Base-by-base conservation (phyloP, 1,140 invertebrate species). In the Anthonomus grandis region DNA sequence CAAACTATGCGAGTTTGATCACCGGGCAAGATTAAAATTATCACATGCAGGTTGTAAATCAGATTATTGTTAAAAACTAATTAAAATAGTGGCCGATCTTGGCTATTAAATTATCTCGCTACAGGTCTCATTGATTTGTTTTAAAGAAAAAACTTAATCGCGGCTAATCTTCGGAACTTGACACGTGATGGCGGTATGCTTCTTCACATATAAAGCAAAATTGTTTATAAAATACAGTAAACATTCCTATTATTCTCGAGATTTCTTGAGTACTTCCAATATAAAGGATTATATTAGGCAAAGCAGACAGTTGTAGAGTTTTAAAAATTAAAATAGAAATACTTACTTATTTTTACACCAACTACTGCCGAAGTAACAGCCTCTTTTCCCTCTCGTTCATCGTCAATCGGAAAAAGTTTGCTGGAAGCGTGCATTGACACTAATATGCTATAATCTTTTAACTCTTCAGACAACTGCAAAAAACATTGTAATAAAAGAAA, bases 401-500 rank as follows among this genome's bases (percentile, higher is more conserved):
- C 38, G 15, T 65, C 54, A 13, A 70, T 62, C 1, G 87, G 86
- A 71, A 91, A 84, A 2, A 91, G 72, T 38, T 83, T 84, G 10
- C 79, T 84, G 57, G 85, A 81, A 22, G 81, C 80, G 63, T 82
- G 89, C 72, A 89, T 83, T 1, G 83, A 79, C 4, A 91, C 79
- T 62, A 89, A 79, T 0, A 91, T 68, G 39, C 84, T 79, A 45
- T 83, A 77, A 2, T 76, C 65, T 6, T 70, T 9, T 70, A 57
- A 4, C 50, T 62, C 17, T 66, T 70, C 22, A n/a, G 23, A 21
- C 4, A 19, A 9, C 39, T 52, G 13, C 12, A 52, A 52, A 18
- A 52, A 39, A 19, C 6, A 37, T 15, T 34, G 8, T 27, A 9
- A 19, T 27, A 24, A 24, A 9, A 19, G 17, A 45, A 48, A 48